Base-by-base conservation (phyloP, 2,113 vertebrate species). In the Anarhynchus alexandrinus region DNA sequence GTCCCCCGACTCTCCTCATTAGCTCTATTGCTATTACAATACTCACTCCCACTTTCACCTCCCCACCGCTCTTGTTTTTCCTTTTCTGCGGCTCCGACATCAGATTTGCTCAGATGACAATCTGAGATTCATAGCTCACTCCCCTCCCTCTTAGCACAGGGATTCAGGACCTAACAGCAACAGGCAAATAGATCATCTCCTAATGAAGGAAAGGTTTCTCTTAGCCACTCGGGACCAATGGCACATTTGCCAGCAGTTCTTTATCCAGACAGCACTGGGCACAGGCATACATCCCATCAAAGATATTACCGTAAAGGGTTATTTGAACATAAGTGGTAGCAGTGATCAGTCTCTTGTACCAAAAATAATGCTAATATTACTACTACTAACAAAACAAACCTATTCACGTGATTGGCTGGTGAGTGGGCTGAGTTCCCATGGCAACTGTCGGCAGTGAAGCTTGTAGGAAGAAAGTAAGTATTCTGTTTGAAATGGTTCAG, bases 341-440 rank as follows among this genome's bases (percentile, higher is more conserved):
- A 54, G 49, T 20, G 84, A 91, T 86, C 82, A 79, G 73, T 55
- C 36, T 82, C 82, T 65, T 9, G 25, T 45, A 66, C 70, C 70
- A 73, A 95, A 95, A 91, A 92, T 88, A 81, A 94, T 69, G 94
- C 34, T 91, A 93, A 82, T 91, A 87, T 90, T 88, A 90, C 81
- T 71, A 62, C 78, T 89, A 59, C 87, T 83, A 92, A 96, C 89
- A 88, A 96, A 96, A 95, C 93, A 95, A 93, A 88, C 43, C 89
- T 79, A 9, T 59, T 76, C 94, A 92, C 13, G 51, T 93, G 90
- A 5, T 73, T 76, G 91, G 93, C 65, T 95, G 88, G 40, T 78
- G 95, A 95, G 96, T 93, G 91, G 96, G 93, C 81, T 71, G 91
- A 52, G 96, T 97, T 97, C 93, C 96, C 95, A 97, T 97, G 91